phyloP scores from a whole-genome alignment of 2,113 vertebrate genomes.

The Peucedramus taeniatus region DNA sequence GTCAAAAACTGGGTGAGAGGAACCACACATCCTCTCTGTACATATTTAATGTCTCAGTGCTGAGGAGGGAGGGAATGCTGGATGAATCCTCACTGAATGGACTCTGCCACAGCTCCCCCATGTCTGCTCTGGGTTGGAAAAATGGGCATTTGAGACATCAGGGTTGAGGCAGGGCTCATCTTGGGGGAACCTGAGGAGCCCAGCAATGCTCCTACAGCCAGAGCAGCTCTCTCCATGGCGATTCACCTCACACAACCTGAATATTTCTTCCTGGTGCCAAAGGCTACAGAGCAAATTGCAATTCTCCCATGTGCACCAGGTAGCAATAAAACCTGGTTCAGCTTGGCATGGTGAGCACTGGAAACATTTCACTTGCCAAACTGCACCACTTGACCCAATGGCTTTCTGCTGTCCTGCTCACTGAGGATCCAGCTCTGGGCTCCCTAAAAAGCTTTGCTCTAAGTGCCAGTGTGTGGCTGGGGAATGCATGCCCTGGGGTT shows the following conservation, averaged over 20 bases:
- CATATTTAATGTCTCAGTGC: not conserved
- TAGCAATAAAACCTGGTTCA: not conserved
- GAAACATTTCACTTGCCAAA: not conserved
- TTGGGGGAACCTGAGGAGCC: not conserved
- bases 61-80: not conserved
- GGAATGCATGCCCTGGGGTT: fast-evolving
- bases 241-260: not conserved
- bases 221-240: not conserved
- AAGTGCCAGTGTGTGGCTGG: not conserved
- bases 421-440: not conserved
- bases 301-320: not conserved
- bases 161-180: not conserved
- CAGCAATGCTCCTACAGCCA: not conserved
- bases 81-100: not conserved
- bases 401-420: not conserved
- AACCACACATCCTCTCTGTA: not conserved
- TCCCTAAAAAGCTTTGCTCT: not conserved
- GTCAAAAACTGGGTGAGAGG: not conserved
- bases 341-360: fast-evolving
- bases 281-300: not conserved
- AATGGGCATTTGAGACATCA: not conserved
- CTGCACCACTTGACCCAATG: not conserved
- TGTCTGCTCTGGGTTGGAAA: not conserved
- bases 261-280: not conserved
- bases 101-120: not conserved